phyloP scores from a whole-genome alignment of 2,113 vertebrate species.

The Malurus elegans region DNA sequence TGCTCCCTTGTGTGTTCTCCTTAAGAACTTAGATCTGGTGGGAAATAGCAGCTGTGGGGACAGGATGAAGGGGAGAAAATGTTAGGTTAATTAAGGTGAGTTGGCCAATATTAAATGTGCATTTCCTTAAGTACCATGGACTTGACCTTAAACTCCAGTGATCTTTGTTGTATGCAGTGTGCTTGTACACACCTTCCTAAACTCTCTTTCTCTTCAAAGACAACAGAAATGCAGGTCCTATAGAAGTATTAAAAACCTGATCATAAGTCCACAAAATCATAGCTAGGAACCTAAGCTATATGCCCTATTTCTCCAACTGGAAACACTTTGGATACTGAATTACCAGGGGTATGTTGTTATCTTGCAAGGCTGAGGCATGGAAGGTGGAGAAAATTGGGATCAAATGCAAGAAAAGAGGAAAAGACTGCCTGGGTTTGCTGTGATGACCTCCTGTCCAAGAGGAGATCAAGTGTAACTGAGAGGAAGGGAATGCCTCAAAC shows the following conservation, averaged over 20 bases:
- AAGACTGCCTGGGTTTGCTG: neutral
- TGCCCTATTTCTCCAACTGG: neutral
- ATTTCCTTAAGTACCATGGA: neutral
- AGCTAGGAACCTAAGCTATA: neutral
- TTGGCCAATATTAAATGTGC: neutral
- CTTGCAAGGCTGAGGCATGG: neutral
- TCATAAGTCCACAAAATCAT: neutral
- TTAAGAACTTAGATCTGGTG: neutral
- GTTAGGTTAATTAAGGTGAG: neutral
- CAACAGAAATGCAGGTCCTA: neutral
- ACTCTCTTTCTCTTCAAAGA: neutral
- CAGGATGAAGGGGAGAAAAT: neutral
- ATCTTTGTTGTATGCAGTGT: neutral
- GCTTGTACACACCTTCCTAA: neutral
- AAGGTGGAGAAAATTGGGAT: neutral
- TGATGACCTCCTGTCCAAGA: neutral
- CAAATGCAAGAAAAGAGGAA: neutral
- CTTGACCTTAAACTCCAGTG: neutral
- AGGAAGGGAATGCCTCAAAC: neutral
- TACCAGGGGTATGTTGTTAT: neutral
- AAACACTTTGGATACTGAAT: neutral
- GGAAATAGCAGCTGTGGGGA: neutral
- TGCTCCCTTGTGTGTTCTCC: neutral
- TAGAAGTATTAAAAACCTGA: neutral
- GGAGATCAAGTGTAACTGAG: neutral